These are phyloP conservation scores for Amblyopsis hoosieri DNA, from an alignment of 2,797 vertebrate genomes.

Conservation along the genomic window DNA sequence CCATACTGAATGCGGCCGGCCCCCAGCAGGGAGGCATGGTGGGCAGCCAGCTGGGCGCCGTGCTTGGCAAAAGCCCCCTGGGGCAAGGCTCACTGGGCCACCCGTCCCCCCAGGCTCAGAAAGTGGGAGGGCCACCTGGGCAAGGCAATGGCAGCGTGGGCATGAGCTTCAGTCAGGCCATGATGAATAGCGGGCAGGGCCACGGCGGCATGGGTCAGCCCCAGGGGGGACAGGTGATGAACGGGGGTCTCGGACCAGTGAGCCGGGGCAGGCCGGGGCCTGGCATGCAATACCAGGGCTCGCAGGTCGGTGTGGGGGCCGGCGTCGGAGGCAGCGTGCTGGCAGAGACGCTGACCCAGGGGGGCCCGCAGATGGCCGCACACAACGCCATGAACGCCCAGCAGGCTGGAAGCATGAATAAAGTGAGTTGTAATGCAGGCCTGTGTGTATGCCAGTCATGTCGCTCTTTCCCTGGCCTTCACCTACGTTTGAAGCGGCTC, in stretches of 20 bases:
- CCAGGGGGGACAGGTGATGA: conserved; percentile 89
- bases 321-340: conserved; percentile 83
- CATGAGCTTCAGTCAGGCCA: conserved; percentile 90
- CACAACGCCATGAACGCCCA: conserved; percentile 85
- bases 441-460: not conserved
- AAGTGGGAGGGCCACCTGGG: conserved; percentile 82
- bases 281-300: conserved; percentile 86
- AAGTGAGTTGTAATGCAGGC: conserved; percentile 80
- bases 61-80: conserved; percentile 89
- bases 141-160: conserved; percentile 76
- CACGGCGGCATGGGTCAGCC: conserved; percentile 89
- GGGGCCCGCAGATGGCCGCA: conserved; percentile 84
- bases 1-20: conserved; percentile 84
- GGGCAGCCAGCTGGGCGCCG: conserved; percentile 70
- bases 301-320: conserved; percentile 68
- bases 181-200: conserved; percentile 90
- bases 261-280: conserved; percentile 84
- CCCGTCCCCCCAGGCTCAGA: conserved; percentile 88
- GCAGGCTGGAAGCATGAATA: conserved; percentile 91
- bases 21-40: conserved; percentile 85
- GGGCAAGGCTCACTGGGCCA: conserved; percentile 85
- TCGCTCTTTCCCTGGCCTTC: not conserved
- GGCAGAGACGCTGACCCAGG: conserved; percentile 94
- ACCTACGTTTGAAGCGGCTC: not conserved
- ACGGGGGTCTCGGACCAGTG: conserved; percentile 88